phyloP scores from a whole-genome alignment of 2,797 vertebrate genomes.

The Anguilla pacifica region DNA sequence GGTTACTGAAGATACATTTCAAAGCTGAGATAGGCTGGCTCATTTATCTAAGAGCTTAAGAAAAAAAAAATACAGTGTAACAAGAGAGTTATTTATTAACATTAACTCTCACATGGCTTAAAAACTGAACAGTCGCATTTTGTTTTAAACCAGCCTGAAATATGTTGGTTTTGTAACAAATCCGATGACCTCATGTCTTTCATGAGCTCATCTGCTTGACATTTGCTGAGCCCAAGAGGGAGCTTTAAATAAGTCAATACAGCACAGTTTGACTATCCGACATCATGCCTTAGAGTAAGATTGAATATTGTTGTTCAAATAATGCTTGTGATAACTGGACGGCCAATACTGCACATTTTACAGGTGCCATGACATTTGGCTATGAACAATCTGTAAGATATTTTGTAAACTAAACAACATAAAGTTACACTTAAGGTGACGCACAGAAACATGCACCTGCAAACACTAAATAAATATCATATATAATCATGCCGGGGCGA shows the following conservation, averaged over 20 bases:
- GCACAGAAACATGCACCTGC: background rate
- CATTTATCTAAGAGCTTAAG: background rate
- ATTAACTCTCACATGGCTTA: too few species aligned
- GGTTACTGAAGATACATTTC: background rate
- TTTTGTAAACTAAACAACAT: conserved; percentile 69
- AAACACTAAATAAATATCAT: background rate
- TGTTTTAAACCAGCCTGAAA: too few species aligned
- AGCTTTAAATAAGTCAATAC: too few species aligned
- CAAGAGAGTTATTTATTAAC: too few species aligned
- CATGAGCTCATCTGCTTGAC: too few species aligned
- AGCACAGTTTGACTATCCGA: too few species aligned
- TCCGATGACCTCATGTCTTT: too few species aligned
- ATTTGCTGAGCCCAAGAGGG: too few species aligned
- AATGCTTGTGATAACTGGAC: background rate
- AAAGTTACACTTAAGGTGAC: background rate
- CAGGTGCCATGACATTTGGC: background rate
- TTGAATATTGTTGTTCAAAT: background rate
- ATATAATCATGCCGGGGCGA: background rate
- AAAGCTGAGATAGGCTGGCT: background rate
- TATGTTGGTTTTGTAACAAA: too few species aligned
- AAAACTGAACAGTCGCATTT: too few species aligned
- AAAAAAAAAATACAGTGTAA: too few species aligned
- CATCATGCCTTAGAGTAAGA: background rate
- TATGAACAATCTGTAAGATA: background rate
- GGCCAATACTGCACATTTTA: background rate